Base-by-base conservation (phyloP, 2,888 invertebrate species). In the Ochropleura leucogaster region DNA sequence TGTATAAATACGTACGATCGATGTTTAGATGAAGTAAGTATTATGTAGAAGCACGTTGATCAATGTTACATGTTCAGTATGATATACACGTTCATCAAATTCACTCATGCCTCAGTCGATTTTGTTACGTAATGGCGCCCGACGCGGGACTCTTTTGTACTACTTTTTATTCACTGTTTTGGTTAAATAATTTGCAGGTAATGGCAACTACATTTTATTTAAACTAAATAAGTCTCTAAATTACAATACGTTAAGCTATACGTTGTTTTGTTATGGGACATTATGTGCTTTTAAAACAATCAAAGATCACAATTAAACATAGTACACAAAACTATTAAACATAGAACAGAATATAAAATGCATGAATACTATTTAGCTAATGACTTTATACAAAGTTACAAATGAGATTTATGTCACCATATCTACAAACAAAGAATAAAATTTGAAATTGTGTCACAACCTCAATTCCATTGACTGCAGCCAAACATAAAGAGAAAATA, bases 11-110 rank as follows among this genome's bases (percentile, higher is more conserved):
- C 75, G 78, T 79, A 64, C 73, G 46, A 72, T 87, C 80, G 74
- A 86, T 90, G 87, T 90, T 83, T 89, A 89, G 87, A 75, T 84
- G 59, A 79, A 75, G 77, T 77, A 80, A 80, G 76, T 75, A 86
- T 80, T 74, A 65, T 82, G 83, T 86, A 89, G 88, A 59, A 77
- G 77, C 88, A 85, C 82, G 53, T 78, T 86, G 64, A 73, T 69
- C 74, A 66, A 82, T 79, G 68, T 73, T 67, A 83, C 63, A 79
- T 72, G 55, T 72, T 73, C 69, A 74, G 77, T 79, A 76, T 71
- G 68, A 64, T 53, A 70, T 53, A 80, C 79, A 78, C 73, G 68
- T 75, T 77, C 73, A 86, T 77, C 79, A 81, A 80, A 79, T 72
- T 82, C 77, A 76, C 76, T 76, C 77, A 80, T 66, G 57, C 74